Evolutionary conservation across 2,113 vertebrate genomes (phyloP), one percentile per base, ranked within the genome.

Genomic region (Python bivittatus): DNA sequence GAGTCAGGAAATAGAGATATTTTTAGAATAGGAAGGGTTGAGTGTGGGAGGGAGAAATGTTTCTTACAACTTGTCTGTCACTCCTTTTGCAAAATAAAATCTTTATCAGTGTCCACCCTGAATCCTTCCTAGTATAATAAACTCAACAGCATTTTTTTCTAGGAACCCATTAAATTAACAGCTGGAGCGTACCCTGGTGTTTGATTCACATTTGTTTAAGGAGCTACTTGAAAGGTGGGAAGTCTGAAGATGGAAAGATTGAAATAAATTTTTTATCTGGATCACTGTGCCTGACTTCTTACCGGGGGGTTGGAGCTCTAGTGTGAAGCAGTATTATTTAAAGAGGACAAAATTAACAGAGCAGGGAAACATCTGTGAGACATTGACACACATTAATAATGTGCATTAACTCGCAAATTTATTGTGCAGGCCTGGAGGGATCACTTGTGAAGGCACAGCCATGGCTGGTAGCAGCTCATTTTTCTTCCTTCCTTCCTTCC

Each of bases 41-140:
- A 7, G 84, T 87, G 90, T 86, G 58, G 90, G 68, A 88, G 79
- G 92, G 52, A 87, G 38, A 2, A n/a, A 89, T 86, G 29, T 92
- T 79, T 92, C 72, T 61, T 29, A 23, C 52, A 52, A 0, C 7
- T 0, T 83, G 86, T 8, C 92, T 94, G 88, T 83, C 84, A 38
- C 42, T 90, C 92, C 44, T 23, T 84, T 88, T 92, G 79, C 44
- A 91, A 85, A 87, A 95, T 93, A 93, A 94, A 96, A 96, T 93
- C 56, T 11, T 96, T 93, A 53, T 89, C 90, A 44, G 17, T 93
- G 89, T 92, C 90, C 57, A 91, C 38, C 84, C 92, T 88, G 87
- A 89, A 27, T 54, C 48, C 17, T 90, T 91, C 92, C 38, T 92
- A 9, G 0, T 1, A 48, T 68, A 54, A 91, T 92, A 93, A 95